A percentile compares a stretch with the other conserved stretches of the same genome.
Conservation (phyloP, 2,797 vertebrate genomes). For the Pangasius mekongensis region DNA sequence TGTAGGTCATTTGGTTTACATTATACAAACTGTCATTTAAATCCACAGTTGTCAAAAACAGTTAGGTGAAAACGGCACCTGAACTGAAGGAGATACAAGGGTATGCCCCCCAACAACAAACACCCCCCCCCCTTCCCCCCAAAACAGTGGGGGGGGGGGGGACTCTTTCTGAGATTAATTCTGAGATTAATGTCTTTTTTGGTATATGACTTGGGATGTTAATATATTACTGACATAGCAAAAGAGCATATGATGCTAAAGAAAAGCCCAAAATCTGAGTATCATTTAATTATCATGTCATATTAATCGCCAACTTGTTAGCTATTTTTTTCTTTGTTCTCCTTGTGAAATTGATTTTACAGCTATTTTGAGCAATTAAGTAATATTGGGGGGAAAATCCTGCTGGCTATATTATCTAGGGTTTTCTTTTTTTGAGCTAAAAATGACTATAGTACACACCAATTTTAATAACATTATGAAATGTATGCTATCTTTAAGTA, state of each 20-base stretch:
- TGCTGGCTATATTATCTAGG: neutral
- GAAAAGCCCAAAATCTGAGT: neutral
- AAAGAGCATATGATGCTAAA: neutral
- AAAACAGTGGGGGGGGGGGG: too few species aligned
- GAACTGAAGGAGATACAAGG: neutral
- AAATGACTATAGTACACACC: neutral
- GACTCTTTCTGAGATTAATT: too few species aligned
- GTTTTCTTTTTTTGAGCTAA: neutral
- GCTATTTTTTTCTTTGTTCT: neutral
- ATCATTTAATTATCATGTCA: neutral
- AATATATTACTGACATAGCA: neutral
- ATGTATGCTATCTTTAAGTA: neutral
- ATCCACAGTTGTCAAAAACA: constrained; percentile 1
- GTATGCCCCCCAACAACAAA: neutral
- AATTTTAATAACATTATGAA: neutral
- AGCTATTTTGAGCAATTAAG: neutral
- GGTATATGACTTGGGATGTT: neutral
- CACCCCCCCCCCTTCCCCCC: too few species aligned
- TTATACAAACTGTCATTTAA: neutral
- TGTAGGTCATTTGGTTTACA: constrained; percentile 34
- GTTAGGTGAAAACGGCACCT: neutral
- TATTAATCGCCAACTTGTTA: neutral
- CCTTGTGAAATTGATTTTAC: neutral
- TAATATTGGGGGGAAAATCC: neutral
- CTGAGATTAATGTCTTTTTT: neutral